Evolutionary conservation across 1,140 invertebrate genomes (phyloP), one percentile per base, ranked within the genome.

Genomic region (Polyergus mexicanus): DNA sequence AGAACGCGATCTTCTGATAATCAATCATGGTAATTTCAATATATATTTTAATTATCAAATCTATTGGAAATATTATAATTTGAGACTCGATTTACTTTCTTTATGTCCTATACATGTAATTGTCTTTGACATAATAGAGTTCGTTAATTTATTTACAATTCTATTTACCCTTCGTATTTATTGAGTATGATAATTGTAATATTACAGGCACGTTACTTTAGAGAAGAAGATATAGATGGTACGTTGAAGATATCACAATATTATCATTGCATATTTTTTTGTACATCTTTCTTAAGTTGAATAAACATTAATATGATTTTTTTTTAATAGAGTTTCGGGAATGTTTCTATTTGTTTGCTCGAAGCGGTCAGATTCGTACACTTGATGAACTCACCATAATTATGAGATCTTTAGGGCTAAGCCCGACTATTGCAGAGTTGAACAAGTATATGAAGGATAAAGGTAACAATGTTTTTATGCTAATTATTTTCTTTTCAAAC

Each of bases 271-370:
- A 6, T 25, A 65, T 51, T 51, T 16, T 44, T 51, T 19, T 25
- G 35, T 38, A n/a, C 1, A 62, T 68, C 38, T 60, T 44, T 62
- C 16, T 54, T 25, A 22, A n/a, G 58, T 25, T 3, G 51, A 41
- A 63, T 25, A 62, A 13, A 3, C 13, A n/a, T 54, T 41, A 77
- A 7, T n/a, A 25, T 38, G 32, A 68, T 54, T 25, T 60, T 77
- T 44, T 60, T 44, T 60, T 54, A 56, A 51, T 38, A 99, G 98
- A 99, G 94, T 99, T 99, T 93, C 97, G 98, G 89, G 98, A 99
- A 95, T 99, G 98, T 92, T 99, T 99, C 95, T 98, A 98, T 92
- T 95, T 99, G 58, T 99, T 99, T 95, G 98, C 98, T 6, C 95
- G 98, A 77, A 97, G 97, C 89, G 98, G 98, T 1, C 97, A 98